phyloP scores from a whole-genome alignment of 2,797 vertebrate species.

The Hippoglossus hippoglossus region DNA sequence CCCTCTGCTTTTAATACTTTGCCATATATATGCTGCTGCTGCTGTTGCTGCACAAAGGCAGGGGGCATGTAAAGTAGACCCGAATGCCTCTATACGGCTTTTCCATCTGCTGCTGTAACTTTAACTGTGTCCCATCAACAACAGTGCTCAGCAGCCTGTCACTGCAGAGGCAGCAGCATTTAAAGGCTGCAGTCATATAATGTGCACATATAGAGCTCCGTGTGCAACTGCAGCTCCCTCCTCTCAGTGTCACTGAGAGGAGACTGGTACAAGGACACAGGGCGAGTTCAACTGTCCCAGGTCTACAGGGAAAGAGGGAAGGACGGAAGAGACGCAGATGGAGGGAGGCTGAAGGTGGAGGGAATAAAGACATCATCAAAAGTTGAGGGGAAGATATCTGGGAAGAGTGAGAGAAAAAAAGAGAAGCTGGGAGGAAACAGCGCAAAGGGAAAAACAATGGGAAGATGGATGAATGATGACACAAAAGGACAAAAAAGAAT shows the following conservation, averaged over 20 bases:
- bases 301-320: background rate
- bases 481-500: background rate
- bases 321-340: too few relatives aligned
- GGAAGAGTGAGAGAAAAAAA: background rate
- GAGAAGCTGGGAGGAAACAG: background rate
- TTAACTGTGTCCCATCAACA: slow-evolving; percentile 75
- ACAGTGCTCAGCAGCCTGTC: slow-evolving; percentile 65
- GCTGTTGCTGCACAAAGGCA: slow-evolving; percentile 42
- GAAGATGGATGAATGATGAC: background rate
- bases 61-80: slow-evolving; percentile 62
- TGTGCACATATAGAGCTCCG: slow-evolving; percentile 35
- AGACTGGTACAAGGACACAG: slow-evolving; percentile 46
- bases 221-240: slow-evolving; percentile 28
- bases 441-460: background rate
- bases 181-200: slow-evolving; percentile 59
- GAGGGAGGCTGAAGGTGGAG: too few relatives aligned
- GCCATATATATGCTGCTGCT: slow-evolving; percentile 41
- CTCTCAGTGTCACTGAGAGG: slow-evolving; percentile 39
- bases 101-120: slow-evolving; percentile 79
- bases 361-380: background rate
- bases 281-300: slow-evolving; percentile 12
- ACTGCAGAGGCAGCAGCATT: slow-evolving; percentile 55
- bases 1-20: slow-evolving; percentile 60
- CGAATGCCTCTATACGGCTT: slow-evolving; percentile 61
- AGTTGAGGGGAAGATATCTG: background rate